Evolutionary conservation across 2,113 vertebrate species (phyloP), one percentile per base, ranked within the genome.

Genomic region (Etheostoma cragini): DNA sequence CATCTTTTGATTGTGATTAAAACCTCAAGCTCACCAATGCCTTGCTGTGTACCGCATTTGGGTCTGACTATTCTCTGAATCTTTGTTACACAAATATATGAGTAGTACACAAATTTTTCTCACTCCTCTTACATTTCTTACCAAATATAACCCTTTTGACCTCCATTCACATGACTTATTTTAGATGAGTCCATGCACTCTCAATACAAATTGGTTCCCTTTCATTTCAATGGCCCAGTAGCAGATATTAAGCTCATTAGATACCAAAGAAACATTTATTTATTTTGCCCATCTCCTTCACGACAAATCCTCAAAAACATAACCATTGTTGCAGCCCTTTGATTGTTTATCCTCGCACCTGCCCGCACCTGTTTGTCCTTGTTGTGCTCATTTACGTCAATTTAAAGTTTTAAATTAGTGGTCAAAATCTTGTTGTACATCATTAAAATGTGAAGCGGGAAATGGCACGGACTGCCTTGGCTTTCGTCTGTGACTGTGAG

Each of bases 401-500:
- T 19, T 56, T 78, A 11, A 0, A 10, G 45, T 8, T 56, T 21
- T 58, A 6, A 81, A 68, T 17, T 7, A 26, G 62, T 33, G 53
- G 38, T 73, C n/a, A 56, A 56, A 60, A 33, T 80, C 33, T 69
- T 52, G 38, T 70, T 46, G 54, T 71, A 73, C 22, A 80, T 83
- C 64, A 77, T 83, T 70, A 62, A 73, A 83, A 85, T 62, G 76
- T 66, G 68, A 14, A 52, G 54, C 13, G 3, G 65, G 22, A 82
- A 82, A 82, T 62, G 60, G 64, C 64, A 73, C 63, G 26, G 60
- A 73, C 53, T 24, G 30, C 35, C 65, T 69, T 21, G 5, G 57
- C 33, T 14, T 66, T 79, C 75, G 57, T 82, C 67, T 82, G 67
- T 68, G 65, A 58, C 61, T 6, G 50, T 52, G 57, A 77, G 64